A percentile compares a stretch with the other conserved stretches of the same genome.
These are phyloP conservation scores for Erethizon dorsatum DNA, from an alignment of 2,797 vertebrate genomes.

Conservation along the genomic window DNA sequence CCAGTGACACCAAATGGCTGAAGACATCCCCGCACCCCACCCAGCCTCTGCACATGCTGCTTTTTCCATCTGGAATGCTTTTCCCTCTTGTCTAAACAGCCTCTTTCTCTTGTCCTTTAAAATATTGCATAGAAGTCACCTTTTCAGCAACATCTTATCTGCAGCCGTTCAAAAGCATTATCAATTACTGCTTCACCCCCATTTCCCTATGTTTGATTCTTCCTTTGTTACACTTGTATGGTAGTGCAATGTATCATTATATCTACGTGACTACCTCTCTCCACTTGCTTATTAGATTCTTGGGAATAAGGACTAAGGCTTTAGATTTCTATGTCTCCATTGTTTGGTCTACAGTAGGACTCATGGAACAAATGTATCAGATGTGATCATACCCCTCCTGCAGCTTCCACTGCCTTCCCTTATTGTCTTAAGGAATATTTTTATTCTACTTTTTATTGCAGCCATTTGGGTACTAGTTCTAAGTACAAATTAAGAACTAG, in stretches of 20 bases:
- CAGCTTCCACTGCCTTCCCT: background rate
- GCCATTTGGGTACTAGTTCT: constrained; percentile 42
- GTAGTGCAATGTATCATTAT: rapidly evolving
- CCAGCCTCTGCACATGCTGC: background rate
- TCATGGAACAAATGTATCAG: background rate
- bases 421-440: background rate
- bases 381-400: background rate
- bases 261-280: background rate
- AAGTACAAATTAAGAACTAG: constrained; percentile 59
- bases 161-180: background rate
- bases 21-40: background rate
- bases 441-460: constrained; percentile 37
- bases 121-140: background rate
- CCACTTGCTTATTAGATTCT: background rate
- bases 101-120: background rate
- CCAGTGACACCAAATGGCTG: background rate
- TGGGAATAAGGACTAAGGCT: background rate
- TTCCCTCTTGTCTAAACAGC: background rate
- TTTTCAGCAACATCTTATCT: background rate
- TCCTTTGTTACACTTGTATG: background rate
- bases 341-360: background rate
- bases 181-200: background rate
- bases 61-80: background rate
- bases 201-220: background rate
- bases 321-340: background rate